Evolutionary conservation across 2,113 vertebrate genomes (phyloP).

Genomic region (Narcine bancroftii): DNA sequence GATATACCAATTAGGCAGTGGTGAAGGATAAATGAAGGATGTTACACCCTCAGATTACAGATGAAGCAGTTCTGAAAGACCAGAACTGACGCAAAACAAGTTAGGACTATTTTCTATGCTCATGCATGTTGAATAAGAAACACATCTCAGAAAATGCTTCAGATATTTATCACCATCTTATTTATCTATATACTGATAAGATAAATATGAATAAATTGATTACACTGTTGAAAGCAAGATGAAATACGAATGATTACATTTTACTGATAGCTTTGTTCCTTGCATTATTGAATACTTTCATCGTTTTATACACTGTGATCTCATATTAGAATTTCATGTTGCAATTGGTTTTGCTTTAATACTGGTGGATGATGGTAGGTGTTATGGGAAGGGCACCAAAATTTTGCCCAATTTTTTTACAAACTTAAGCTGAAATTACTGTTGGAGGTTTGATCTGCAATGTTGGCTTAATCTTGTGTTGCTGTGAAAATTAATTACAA

Average conservation of each 20-base stretch:
- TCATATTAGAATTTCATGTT: not conserved
- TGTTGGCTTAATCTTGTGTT: too few relatives aligned
- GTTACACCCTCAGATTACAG: constrained; percentile 22
- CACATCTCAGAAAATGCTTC: not conserved
- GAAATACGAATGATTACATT: not conserved
- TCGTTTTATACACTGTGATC: not conserved
- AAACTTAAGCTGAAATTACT: too few relatives aligned
- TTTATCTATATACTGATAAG: not conserved
- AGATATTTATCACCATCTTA: not conserved
- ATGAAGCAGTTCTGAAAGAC: constrained; percentile 19
- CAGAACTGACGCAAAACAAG: not conserved
- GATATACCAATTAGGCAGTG: not conserved
- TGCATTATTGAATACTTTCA: not conserved
- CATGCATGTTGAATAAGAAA: not conserved
- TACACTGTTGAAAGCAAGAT: not conserved
- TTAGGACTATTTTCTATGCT: not conserved
- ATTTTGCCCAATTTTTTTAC: too few relatives aligned
- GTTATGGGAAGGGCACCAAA: too few relatives aligned
- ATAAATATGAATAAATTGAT: not conserved
- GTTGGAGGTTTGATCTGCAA: too few relatives aligned
- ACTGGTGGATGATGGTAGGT: too few relatives aligned
- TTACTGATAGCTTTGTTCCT: not conserved
- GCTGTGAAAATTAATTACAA: too few relatives aligned
- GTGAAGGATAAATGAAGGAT: constrained; percentile 33
- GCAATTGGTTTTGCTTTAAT: not conserved